Evolutionary conservation across 37 sponge, comb jelly and placozoan species (phyloP).

Genomic region (Beroe ovata): DNA sequence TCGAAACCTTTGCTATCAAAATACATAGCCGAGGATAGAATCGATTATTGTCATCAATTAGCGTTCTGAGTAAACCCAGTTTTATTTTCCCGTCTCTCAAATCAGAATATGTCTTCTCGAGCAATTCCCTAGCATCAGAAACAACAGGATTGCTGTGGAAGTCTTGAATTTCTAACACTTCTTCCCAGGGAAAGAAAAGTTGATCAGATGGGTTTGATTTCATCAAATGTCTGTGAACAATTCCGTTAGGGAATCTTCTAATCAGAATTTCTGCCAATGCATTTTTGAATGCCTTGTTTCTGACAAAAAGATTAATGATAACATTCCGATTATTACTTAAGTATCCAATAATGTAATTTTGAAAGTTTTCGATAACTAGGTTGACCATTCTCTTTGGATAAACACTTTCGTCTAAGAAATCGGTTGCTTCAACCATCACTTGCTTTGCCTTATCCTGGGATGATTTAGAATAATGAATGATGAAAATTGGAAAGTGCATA

Average conservation of each 20-base stretch:
- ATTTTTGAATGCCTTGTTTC: neutral
- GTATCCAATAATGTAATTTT: neutral
- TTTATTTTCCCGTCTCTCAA: neutral
- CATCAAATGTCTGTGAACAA: neutral
- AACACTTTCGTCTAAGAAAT: neutral
- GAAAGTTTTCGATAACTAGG: neutral
- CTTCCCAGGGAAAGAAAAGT: constrained; percentile 7
- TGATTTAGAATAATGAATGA: too few species aligned
- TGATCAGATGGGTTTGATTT: neutral
- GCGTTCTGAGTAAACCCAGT: neutral
- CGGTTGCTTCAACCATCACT: neutral
- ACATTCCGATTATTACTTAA: neutral
- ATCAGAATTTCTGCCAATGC: neutral
- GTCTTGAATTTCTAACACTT: neutral
- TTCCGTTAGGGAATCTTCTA: neutral
- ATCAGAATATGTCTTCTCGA: neutral
- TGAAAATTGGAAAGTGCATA: too few species aligned
- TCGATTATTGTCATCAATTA: neutral
- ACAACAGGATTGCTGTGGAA: neutral
- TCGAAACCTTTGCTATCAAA: neutral
- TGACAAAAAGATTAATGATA: neutral
- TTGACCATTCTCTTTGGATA: constrained; percentile 2
- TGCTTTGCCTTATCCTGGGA: constrained; percentile 3
- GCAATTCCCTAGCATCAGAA: neutral
- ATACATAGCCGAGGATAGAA: neutral